These are phyloP conservation scores for Cryptosula pallasiana DNA, from an alignment of 2,888 invertebrate species.

Conservation along the genomic window DNA sequence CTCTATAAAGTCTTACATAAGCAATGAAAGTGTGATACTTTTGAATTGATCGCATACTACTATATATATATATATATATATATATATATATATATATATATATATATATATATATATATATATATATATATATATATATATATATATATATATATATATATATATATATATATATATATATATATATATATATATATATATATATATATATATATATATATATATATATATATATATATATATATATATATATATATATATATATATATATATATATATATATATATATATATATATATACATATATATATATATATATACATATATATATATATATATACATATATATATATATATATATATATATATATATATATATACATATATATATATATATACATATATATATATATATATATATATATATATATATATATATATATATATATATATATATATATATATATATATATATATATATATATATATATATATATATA, in stretches of 20 bases:
- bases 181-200: conserved; percentile 29
- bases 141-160: no score
- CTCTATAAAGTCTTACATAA: no score
- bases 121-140: no score
- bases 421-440: no score
- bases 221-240: conserved; percentile 29
- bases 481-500: no score
- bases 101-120: no score
- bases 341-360: neutral
- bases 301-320: conserved; percentile 29
- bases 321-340: conserved; percentile 27
- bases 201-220: conserved; percentile 28
- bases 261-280: conserved; percentile 30
- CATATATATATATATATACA: neutral
- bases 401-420: neutral
- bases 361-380: neutral
- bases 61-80: no score
- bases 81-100: no score
- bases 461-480: no score
- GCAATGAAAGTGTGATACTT: no score
- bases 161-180: conserved; percentile 25
- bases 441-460: no score
- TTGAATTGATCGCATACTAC: no score
- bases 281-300: conserved; percentile 28
- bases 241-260: conserved; percentile 28